Percentiles rank a stretch among this genome's conserved stretches.
phyloP scores from a whole-genome alignment of 2,113 vertebrate genomes.

The Isichthys henryi region DNA sequence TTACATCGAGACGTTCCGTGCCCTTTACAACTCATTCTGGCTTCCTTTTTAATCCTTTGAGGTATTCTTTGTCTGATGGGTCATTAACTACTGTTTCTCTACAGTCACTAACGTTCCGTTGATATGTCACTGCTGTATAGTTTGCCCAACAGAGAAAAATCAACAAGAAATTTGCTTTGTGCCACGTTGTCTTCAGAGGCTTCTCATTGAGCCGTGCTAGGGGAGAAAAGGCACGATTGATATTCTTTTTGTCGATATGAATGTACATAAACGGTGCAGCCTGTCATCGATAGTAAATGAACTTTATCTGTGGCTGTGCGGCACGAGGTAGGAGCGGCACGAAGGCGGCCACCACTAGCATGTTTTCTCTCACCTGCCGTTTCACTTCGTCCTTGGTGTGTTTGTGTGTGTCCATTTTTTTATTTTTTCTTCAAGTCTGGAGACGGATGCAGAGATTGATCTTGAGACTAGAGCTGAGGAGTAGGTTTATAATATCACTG shows the following conservation, averaged over 20 bases:
- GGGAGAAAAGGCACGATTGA: not conserved
- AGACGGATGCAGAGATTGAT: not conserved
- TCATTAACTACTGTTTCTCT: not conserved
- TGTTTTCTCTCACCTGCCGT: not conserved
- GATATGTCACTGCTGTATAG: not conserved
- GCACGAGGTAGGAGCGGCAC: not conserved
- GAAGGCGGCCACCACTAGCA: not conserved
- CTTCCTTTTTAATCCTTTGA: not conserved
- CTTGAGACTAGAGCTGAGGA: not conserved
- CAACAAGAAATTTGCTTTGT: not conserved
- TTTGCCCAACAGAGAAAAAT: not conserved
- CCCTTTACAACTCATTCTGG: not conserved
- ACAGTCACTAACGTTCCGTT: not conserved
- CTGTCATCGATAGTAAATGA: constrained; percentile 6
- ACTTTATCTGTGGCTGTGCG: not conserved
- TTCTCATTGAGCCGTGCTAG: not conserved
- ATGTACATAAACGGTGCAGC: not conserved
- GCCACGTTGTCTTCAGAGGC: not conserved
- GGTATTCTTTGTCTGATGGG: not conserved
- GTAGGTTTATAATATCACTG: not conserved
- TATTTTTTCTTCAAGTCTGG: not conserved
- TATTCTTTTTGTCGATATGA: not conserved
- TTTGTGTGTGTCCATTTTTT: not conserved
- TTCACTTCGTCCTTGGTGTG: not conserved
- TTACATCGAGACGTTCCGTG: not conserved